These are phyloP conservation scores for Panurus biarmicus DNA, from an alignment of 2,113 vertebrate species.

Conservation along the genomic window DNA sequence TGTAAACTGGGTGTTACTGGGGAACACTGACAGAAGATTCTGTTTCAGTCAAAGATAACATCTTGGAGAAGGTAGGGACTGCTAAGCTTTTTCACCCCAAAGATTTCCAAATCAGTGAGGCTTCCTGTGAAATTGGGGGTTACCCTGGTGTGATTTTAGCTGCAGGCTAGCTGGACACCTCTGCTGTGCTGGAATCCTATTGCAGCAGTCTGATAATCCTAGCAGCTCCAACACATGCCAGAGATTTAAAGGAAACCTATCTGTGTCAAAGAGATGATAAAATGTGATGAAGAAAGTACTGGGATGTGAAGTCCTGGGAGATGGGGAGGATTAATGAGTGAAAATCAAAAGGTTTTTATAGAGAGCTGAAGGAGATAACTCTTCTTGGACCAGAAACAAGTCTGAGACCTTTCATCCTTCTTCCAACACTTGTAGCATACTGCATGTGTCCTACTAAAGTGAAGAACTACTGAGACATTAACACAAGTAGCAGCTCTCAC, in stretches of 20 bases:
- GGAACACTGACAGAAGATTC: not conserved
- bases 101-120: not conserved
- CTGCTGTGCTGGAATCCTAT: not conserved
- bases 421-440: not conserved
- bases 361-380: not conserved
- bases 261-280: not conserved
- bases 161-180: not conserved
- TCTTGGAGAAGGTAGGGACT: not conserved
- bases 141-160: not conserved
- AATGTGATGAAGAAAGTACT: not conserved
- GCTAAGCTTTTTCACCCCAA: not conserved
- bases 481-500: not conserved
- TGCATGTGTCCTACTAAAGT: not conserved
- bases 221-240: not conserved
- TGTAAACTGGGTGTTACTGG: not conserved
- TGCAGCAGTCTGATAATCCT: not conserved
- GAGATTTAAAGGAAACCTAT: constrained; percentile 15
- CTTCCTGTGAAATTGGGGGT: not conserved
- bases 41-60: not conserved
- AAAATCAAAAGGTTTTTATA: not conserved
- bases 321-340: constrained; percentile 13
- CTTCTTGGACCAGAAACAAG: not conserved
- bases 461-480: not conserved
- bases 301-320: not conserved
- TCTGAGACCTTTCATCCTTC: not conserved